A percentile compares a stretch with the other conserved stretches of the same genome.
Conservation (phyloP, 2,113 vertebrate genomes). For the Actenoides hombroni region DNA sequence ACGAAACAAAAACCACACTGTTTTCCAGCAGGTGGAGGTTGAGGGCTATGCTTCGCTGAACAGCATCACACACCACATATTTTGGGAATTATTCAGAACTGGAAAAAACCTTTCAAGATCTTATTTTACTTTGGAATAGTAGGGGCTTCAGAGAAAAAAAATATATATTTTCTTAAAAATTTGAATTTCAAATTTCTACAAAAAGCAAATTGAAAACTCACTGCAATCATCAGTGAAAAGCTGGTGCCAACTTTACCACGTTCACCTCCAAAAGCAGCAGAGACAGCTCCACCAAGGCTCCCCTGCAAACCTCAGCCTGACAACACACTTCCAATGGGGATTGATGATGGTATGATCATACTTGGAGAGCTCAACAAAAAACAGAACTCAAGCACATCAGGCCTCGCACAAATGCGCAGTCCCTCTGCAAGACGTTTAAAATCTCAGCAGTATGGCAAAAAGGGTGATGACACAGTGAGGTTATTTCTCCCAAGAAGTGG, state of each 20-base stretch:
- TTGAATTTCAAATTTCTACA: neutral
- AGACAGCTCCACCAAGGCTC: neutral
- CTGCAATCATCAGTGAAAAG: neutral
- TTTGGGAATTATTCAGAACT: neutral
- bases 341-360: rapidly evolving
- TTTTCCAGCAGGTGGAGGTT: neutral
- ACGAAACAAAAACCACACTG: neutral
- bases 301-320: neutral
- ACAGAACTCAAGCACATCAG: neutral
- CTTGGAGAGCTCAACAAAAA: neutral
- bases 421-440: neutral
- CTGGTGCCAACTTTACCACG: no score
- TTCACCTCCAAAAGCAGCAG: neutral
- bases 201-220: neutral
- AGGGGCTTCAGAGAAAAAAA: neutral
- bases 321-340: neutral
- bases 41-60: neutral
- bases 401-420: neutral
- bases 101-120: neutral
- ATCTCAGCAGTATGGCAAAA: neutral
- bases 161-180: neutral
- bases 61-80: rapidly evolving
- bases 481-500: neutral
- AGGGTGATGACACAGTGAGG: neutral
- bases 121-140: neutral